Evolutionary conservation across 2,113 vertebrate genomes (phyloP), one percentile per base, ranked within the genome.

Genomic region (Sula dactylatra): DNA sequence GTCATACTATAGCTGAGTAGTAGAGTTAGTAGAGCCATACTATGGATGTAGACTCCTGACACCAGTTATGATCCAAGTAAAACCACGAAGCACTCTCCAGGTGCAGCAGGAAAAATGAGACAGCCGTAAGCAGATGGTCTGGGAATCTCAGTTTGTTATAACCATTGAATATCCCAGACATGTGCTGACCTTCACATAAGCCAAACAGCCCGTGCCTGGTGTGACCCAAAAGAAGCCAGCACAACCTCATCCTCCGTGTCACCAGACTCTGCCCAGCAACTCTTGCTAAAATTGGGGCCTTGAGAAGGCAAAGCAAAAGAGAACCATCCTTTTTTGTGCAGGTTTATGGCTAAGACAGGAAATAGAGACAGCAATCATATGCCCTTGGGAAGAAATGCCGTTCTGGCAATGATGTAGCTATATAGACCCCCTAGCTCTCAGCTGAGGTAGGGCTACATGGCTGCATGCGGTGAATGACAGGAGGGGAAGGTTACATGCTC

Each of bases 181-280:
- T 5, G 2, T 32, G 31, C 42, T 72, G 13, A 54, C 38, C 61
- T 67, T 79, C 56, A 42, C 2, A 0, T 20, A 8, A 80, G 18
- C 38, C 72, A 50, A 56, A 92, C 54, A 25, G 44, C 27, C 22
- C 0, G 0, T 47, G 40, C 59, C 58, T 16, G 34, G 7, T 32
- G 12, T 56, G 45, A 50, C 16, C 56, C 54, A 31, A 59, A 90
- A 93, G 29, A 20, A 86, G 38, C 18, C 64, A 70, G 27, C 2
- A 0, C 52, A 90, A 11, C 13, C 8, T 22, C 5, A 1, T 82
- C 19, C 21, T 67, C 18, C 2, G 0, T 55, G 66, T 58, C 58
- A 85, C 27, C 25, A 32, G 65, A 27, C 27, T 47, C 82, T 72
- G 25, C n/a, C 26, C 42, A 19, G 34, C 8, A 32, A 20, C 11